These are phyloP conservation scores for Drosophila pandora DNA, from an alignment of 1,140 invertebrate species.

Conservation along the genomic window DNA sequence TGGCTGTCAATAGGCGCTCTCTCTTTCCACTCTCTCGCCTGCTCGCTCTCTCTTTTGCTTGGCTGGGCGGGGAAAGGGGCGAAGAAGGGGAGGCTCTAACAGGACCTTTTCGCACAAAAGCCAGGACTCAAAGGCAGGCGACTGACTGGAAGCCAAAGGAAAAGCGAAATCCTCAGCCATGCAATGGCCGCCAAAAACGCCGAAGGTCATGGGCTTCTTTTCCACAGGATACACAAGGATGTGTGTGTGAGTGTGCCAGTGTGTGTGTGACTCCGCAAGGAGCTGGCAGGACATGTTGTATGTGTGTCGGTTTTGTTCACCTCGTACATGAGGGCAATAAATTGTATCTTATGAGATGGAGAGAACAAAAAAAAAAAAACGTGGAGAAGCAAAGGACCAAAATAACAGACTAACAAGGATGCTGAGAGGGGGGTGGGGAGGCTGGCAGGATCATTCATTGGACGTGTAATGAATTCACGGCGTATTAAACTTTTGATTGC, in stretches of 20 bases:
- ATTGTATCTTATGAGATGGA: slow-evolving; percentile 73
- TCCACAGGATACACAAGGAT: not conserved
- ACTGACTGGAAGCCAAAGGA: not conserved
- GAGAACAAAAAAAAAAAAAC: not conserved
- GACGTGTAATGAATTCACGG: slow-evolving; percentile 66
- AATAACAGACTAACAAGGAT: slow-evolving; percentile 57
- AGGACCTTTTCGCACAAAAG: not conserved
- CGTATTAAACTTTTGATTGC: slow-evolving; percentile 71
- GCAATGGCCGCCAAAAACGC: slow-evolving; percentile 67
- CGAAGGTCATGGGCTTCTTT: slow-evolving; percentile 65
- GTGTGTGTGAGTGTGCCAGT: slow-evolving; percentile 23
- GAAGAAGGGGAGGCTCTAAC: not conserved
- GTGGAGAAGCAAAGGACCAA: slow-evolving; percentile 41
- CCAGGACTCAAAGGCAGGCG: not conserved
- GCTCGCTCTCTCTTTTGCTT: not conserved
- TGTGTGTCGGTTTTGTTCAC: slow-evolving; percentile 48
- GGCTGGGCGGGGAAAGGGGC: slow-evolving; percentile 9
- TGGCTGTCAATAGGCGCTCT: slow-evolving; percentile 62
- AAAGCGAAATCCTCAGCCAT: slow-evolving; percentile 34
- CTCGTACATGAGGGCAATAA: slow-evolving; percentile 74
- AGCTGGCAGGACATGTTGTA: too few relatives aligned
- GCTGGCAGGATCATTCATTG: slow-evolving; percentile 36
- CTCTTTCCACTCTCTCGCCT: not conserved
- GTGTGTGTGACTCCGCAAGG: not conserved
- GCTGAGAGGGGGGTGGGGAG: not conserved